Evolutionary conservation across 2,113 vertebrate species (phyloP).

Genomic region (Puffinus mauretanicus): DNA sequence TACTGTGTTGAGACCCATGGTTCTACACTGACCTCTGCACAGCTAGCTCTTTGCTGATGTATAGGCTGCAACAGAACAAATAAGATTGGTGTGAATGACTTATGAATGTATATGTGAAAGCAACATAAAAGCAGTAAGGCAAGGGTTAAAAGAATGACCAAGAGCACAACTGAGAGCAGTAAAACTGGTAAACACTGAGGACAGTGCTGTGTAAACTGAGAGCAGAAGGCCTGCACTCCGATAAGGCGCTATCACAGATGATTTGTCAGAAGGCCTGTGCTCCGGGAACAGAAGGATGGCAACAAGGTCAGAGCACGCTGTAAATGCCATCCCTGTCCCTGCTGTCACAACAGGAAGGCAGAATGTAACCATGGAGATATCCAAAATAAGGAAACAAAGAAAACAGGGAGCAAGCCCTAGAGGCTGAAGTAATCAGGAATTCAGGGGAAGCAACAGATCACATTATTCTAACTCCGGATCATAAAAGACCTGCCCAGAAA

Average conservation of each 20-base stretch:
- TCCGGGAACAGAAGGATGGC: neutral
- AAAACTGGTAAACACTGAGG: neutral
- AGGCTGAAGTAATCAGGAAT: neutral
- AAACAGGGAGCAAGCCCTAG: neutral
- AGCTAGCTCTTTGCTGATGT: neutral
- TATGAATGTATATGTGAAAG: neutral
- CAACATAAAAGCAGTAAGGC: neutral
- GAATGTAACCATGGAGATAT: neutral
- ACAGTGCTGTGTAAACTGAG: neutral
- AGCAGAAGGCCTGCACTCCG: neutral
- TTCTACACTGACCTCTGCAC: neutral
- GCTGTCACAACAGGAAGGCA: neutral
- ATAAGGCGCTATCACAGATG: neutral
- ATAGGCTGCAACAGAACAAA: neutral
- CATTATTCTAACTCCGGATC: neutral
- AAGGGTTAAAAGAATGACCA: neutral
- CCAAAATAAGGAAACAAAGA: neutral
- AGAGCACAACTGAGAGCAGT: neutral
- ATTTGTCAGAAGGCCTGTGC: neutral
- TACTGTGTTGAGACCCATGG: neutral
- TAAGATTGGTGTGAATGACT: neutral
- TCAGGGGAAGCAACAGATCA: neutral
- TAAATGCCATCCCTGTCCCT: neutral
- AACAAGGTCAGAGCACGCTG: neutral
- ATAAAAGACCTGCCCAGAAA: neutral